These are phyloP conservation scores for Sciurus vulgaris DNA, from an alignment of 2,797 vertebrate genomes.

Conservation along the genomic window DNA sequence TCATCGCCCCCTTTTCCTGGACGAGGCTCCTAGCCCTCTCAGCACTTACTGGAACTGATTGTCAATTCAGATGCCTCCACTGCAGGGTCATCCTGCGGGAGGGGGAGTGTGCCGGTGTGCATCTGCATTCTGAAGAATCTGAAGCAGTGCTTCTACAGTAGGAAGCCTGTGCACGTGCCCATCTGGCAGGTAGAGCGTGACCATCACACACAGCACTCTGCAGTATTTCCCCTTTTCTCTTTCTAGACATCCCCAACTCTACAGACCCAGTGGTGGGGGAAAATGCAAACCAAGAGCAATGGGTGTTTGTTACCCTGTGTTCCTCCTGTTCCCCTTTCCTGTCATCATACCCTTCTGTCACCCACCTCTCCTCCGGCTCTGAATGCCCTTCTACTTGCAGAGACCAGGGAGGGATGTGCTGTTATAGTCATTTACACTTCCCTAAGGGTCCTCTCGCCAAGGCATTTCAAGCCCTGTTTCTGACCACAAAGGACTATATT, in stretches of 20 bases:
- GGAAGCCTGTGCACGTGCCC: not conserved
- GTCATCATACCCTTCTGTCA: not conserved
- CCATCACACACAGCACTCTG: not conserved
- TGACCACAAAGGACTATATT: not conserved
- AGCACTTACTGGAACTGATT: slow-evolving; percentile 86
- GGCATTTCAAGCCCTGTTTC: not conserved
- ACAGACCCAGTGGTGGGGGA: not conserved
- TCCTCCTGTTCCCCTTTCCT: not conserved
- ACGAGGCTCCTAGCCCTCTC: slow-evolving; percentile 81
- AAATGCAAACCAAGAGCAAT: not conserved
- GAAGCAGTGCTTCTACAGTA: not conserved
- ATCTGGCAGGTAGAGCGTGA: not conserved
- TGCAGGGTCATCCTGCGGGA: slow-evolving; percentile 69
- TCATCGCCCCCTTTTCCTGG: slow-evolving; percentile 77
- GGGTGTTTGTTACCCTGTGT: too few relatives aligned
- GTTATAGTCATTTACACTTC: too few relatives aligned
- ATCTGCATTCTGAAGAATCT: slow-evolving; percentile 73
- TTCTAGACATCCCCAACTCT: not conserved
- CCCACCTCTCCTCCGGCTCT: accelerated
- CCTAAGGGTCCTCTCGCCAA: not conserved
- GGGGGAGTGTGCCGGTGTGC: slow-evolving; percentile 75
- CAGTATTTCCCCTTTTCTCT: too few relatives aligned
- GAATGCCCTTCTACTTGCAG: not conserved
- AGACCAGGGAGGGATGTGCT: not conserved
- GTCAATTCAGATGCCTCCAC: slow-evolving; percentile 84